A percentile compares a stretch with the other conserved stretches of the same genome.
Evolutionary conservation across 1,140 invertebrate genomes (phyloP).

Genomic region (Drosophila athabasca): DNA sequence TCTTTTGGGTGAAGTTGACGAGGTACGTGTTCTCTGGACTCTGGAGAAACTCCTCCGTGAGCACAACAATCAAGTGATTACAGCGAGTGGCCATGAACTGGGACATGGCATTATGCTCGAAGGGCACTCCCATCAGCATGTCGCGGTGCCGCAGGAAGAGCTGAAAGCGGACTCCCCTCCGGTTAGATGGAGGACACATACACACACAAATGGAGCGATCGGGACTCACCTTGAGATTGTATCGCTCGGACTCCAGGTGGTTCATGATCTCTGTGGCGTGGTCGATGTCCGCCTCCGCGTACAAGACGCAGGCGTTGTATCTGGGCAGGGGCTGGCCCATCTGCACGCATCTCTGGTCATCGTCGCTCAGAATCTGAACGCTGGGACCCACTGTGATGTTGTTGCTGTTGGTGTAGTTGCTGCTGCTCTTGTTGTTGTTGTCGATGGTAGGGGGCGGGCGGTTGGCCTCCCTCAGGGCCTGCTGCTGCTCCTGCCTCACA

Average conservation of each 20-base stretch:
- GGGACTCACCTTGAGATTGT: constrained; percentile 85
- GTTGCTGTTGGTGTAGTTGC: constrained; percentile 47
- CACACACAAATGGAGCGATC: background rate
- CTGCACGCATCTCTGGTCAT: constrained; percentile 81
- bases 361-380: constrained; percentile 54
- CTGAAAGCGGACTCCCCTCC: constrained; percentile 65
- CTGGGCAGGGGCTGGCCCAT: constrained; percentile 85
- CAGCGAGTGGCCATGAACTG: constrained; percentile 90
- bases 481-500: constrained; percentile 58
- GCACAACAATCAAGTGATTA: constrained; percentile 88
- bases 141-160: constrained; percentile 89
- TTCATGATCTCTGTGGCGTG: constrained; percentile 87
- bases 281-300: constrained; percentile 87
- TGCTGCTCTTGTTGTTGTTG: constrained; percentile 43
- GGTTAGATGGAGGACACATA: background rate
- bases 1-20: constrained; percentile 89
- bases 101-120: constrained; percentile 89
- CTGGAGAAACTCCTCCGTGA: constrained; percentile 89
- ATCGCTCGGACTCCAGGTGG: constrained; percentile 85
- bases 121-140: constrained; percentile 86
- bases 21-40: constrained; percentile 89
- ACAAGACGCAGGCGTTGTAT: constrained; percentile 90
- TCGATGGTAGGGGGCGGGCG: constrained; percentile 49
- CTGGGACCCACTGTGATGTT: constrained; percentile 57
- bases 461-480: constrained; percentile 36